Conservation (phyloP, 2,113 vertebrate species). For the Oxyura jamaicensis region DNA sequence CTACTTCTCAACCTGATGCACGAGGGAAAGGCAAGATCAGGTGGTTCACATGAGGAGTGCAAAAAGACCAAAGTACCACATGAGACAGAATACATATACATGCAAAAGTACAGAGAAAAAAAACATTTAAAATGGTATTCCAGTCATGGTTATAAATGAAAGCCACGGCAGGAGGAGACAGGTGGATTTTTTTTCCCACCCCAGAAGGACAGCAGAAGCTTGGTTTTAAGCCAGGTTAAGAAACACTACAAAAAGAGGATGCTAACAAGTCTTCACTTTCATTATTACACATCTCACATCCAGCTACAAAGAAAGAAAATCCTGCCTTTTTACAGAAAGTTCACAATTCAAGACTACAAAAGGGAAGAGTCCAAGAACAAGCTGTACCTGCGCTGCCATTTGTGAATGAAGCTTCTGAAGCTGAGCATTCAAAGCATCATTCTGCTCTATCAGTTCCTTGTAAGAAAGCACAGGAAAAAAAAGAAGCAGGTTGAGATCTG, state of each 20-base stretch:
- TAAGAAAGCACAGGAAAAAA: slow-evolving; percentile 39
- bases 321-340: neutral
- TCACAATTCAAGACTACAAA: neutral
- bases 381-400: slow-evolving; percentile 89
- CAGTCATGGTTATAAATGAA: neutral
- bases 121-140: neutral
- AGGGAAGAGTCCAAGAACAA: slow-evolving; percentile 30
- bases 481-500: slow-evolving; percentile 43
- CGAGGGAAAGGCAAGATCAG: neutral
- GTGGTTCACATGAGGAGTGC: neutral
- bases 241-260: neutral
- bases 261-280: neutral
- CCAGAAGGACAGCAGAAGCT: neutral
- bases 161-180: neutral
- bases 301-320: neutral
- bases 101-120: neutral
- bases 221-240: neutral
- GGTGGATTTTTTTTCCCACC: neutral
- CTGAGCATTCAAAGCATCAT: slow-evolving; percentile 89
- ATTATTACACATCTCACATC: neutral
- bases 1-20: neutral
- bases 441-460: slow-evolving; percentile 94
- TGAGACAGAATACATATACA: neutral
- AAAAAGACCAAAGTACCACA: neutral
- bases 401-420: slow-evolving; percentile 91